These are phyloP conservation scores for Pseudochirops cupreus DNA, from an alignment of 2,797 vertebrate genomes.

Conservation along the genomic window DNA sequence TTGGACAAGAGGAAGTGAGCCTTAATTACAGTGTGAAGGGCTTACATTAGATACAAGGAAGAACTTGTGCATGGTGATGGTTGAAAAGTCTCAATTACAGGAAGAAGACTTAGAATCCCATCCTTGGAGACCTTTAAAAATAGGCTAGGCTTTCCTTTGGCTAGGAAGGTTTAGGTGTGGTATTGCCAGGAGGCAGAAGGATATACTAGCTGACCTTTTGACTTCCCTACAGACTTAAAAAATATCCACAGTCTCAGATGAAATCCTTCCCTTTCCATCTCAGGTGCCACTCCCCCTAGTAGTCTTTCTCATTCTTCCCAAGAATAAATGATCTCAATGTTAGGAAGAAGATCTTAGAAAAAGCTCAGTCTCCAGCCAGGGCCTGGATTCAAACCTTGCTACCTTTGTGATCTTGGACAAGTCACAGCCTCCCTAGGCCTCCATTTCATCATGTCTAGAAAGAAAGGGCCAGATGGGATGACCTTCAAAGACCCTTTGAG, in stretches of 20 bases:
- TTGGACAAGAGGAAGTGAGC: rapidly evolving
- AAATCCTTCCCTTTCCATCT: background rate
- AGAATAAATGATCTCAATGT: background rate
- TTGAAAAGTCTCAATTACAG: background rate
- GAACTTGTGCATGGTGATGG: rapidly evolving
- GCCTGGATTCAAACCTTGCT: background rate
- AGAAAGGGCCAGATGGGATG: background rate
- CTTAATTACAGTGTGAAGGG: background rate
- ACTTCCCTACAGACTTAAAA: background rate
- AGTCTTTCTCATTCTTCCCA: background rate
- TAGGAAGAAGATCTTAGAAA: background rate
- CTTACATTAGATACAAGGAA: rapidly evolving
- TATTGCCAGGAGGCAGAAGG: rapidly evolving
- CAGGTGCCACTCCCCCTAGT: background rate
- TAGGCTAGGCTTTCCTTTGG: rapidly evolving
- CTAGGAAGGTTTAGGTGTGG: background rate
- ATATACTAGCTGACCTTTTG: rapidly evolving
- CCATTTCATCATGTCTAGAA: background rate
- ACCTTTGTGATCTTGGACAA: background rate
- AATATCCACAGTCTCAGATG: background rate
- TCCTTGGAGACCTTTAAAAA: background rate
- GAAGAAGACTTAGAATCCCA: rapidly evolving
- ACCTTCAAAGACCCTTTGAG: background rate
- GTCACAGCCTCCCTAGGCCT: background rate
- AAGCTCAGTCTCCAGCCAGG: background rate